Base-by-base conservation (phyloP, 2,113 vertebrate species). In the Nanorana parkeri region DNA sequence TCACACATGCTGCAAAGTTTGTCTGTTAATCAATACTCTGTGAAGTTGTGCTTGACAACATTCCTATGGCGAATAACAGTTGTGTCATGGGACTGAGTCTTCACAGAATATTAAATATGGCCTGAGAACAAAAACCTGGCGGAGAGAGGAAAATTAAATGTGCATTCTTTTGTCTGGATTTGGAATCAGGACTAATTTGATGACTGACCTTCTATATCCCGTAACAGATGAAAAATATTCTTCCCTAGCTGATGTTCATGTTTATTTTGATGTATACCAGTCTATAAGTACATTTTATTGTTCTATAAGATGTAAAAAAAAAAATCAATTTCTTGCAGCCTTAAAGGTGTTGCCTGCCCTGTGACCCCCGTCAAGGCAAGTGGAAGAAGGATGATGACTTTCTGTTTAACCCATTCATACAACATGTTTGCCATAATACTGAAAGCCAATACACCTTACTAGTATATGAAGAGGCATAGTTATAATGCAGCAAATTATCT, bases 1-100 rank as follows among this genome's bases (percentile, higher is more conserved):
- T 73, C 69, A 58, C 52, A 73, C 52, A 73, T 10, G 52, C 69
- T 32, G 52, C 56, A 73, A 56, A 73, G 54, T 32, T 58, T 73
- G 69, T 73, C 69, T 73, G 69, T 73, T 73, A 73, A 73, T 73
- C 69, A 73, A 73, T 73, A 73, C 52, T 73, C 54, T 73, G 69
- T 73, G 69, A 73, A 58, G 69, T 32, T 58, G 26, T 16, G 23
- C 26, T 58, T 26, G 69, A 73, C 69, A 73, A 73, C 54, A 73
- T 17, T 56, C 26, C 69, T 32, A 63, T 15, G 60, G 60, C 60
- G 13, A 13, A 63, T 63, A 73, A 56, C 69, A 56, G 29, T 19
- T n/a, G 52, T 58, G 28, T 58, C 69, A 10, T 73, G 69, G 54
- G 69, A 73, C 69, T n/a, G 69, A 73, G 32, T 73, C 69, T 73